These are phyloP conservation scores for Chelmon rostratus DNA, from an alignment of 2,797 vertebrate genomes.

Conservation along the genomic window DNA sequence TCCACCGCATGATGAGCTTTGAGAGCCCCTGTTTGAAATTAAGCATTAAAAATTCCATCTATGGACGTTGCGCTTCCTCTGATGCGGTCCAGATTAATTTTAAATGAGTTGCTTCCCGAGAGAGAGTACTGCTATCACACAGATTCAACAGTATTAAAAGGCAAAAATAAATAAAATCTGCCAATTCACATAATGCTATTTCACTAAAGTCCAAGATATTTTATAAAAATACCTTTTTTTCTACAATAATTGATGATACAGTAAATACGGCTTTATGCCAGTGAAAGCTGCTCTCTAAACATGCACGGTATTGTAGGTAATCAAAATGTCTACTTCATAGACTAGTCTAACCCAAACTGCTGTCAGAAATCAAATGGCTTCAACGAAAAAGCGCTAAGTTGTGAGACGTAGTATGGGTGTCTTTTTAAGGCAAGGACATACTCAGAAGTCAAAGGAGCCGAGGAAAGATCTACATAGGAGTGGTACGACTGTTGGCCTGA, in stretches of 20 bases:
- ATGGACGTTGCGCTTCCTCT: constrained; percentile 8
- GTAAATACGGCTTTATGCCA: constrained; percentile 80
- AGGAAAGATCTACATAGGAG: constrained; percentile 75
- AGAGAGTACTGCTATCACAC: constrained; percentile 73
- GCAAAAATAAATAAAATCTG: constrained; percentile 81
- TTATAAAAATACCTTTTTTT: constrained; percentile 87
- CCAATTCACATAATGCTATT: constrained; percentile 72
- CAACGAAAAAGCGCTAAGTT: constrained; percentile 77
- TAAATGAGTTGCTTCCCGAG: constrained; percentile 59
- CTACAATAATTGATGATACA: constrained; percentile 81
- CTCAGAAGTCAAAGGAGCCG: constrained; percentile 78
- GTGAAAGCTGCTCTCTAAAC: constrained; percentile 87
- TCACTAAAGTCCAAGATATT: constrained; percentile 78
- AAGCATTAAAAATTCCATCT: constrained; percentile 34
- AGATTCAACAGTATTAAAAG: constrained; percentile 76
- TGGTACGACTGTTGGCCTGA: constrained; percentile 69
- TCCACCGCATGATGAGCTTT: constrained; percentile 17
- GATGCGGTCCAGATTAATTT: constrained; percentile 30
- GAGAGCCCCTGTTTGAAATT: constrained; percentile 31
- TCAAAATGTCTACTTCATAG: constrained; percentile 77
- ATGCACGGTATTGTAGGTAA: constrained; percentile 83
- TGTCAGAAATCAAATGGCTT: constrained; percentile 75
- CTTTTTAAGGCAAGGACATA: constrained; percentile 88
- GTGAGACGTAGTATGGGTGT: constrained; percentile 71
- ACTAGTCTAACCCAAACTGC: constrained; percentile 76